These are phyloP conservation scores for Athrips mouffetella DNA, from an alignment of 2,888 invertebrate species.

Conservation along the genomic window DNA sequence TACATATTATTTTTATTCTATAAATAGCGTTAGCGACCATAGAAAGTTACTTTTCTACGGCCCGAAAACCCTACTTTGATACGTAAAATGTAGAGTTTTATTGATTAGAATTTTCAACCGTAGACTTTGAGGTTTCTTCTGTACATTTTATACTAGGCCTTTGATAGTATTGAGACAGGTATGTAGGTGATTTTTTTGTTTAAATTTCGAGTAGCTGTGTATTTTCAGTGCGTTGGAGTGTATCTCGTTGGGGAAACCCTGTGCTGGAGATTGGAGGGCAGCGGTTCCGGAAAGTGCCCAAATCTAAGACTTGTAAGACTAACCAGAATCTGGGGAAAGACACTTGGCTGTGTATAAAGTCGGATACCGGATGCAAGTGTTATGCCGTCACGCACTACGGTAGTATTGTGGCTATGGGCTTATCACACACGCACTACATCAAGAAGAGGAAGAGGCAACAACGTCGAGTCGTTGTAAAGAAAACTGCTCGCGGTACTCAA, in stretches of 20 bases:
- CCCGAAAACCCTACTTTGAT: too few species aligned
- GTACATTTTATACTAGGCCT: too few species aligned
- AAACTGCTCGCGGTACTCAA: not conserved
- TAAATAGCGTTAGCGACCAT: too few species aligned
- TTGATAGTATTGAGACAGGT: too few species aligned
- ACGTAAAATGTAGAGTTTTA: too few species aligned
- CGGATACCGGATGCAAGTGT: slow-evolving; percentile 57
- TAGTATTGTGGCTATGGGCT: slow-evolving; percentile 40
- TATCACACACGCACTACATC: slow-evolving; percentile 41
- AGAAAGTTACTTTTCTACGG: too few species aligned
- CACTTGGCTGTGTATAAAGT: slow-evolving; percentile 65
- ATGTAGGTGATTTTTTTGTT: too few species aligned
- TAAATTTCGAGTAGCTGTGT: slow-evolving; percentile 23
- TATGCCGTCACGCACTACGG: slow-evolving; percentile 46
- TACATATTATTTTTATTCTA: too few species aligned
- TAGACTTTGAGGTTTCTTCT: too few species aligned
- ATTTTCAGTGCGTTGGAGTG: slow-evolving; percentile 58
- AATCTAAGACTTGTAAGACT: slow-evolving; percentile 19
- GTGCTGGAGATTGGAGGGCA: slow-evolving; percentile 54
- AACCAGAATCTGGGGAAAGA: slow-evolving; percentile 18
- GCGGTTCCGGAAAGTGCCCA: slow-evolving; percentile 46
- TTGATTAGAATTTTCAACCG: too few species aligned
- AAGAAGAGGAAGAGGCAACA: slow-evolving; percentile 30
- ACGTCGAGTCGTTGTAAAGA: not conserved
- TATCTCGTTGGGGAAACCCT: slow-evolving; percentile 58